Evolutionary conservation across 2,113 vertebrate genomes (phyloP).

Genomic region (Gavia stellata): DNA sequence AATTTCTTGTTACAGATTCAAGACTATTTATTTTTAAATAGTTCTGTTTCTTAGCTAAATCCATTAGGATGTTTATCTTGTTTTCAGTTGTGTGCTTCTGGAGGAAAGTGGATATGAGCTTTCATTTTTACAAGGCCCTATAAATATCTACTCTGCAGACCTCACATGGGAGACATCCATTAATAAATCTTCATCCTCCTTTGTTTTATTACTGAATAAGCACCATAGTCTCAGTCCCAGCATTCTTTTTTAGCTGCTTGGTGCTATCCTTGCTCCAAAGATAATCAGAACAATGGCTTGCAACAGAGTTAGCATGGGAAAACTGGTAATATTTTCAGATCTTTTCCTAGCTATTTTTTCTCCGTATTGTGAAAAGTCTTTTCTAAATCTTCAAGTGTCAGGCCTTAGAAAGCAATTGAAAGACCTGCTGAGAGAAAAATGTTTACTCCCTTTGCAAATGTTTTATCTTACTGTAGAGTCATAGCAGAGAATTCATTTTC

Average conservation of each 20-base stretch:
- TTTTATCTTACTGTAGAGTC: background rate
- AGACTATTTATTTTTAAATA: constrained; percentile 55
- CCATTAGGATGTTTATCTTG: constrained; percentile 5
- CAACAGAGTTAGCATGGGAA: background rate
- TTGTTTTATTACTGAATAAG: background rate
- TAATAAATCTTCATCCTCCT: background rate
- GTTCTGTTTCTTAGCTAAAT: background rate
- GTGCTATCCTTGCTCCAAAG: background rate
- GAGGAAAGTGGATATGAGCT: background rate
- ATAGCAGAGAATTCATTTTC: background rate
- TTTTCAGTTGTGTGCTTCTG: constrained; percentile 21
- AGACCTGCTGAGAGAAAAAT: background rate
- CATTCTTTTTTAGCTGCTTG: background rate
- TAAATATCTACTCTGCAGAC: background rate
- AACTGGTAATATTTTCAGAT: background rate
- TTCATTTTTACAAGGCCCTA: constrained; percentile 28
- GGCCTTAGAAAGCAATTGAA: background rate
- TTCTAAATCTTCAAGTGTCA: background rate
- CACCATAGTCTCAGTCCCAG: background rate
- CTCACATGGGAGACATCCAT: background rate
- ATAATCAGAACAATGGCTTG: background rate
- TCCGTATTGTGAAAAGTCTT: background rate
- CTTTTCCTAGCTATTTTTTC: background rate
- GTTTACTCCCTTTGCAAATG: background rate
- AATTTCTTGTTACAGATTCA: constrained; percentile 6